These are phyloP conservation scores for Papilio protenor DNA, from an alignment of 2,888 invertebrate genomes.

Conservation along the genomic window DNA sequence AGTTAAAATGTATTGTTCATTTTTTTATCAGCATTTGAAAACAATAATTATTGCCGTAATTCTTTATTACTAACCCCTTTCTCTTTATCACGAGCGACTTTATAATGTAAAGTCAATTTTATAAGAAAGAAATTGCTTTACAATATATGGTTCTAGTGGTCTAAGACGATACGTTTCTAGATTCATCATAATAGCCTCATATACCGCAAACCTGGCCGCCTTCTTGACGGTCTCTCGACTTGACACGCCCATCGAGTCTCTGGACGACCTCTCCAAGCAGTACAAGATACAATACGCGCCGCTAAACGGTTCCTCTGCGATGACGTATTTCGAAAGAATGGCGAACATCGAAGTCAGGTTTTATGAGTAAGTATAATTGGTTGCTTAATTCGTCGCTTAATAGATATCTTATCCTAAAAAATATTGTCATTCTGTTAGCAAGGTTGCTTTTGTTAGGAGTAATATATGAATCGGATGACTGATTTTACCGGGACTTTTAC, in stretches of 20 bases:
- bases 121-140: too few species aligned
- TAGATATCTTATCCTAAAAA: not conserved
- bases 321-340: constrained; percentile 98
- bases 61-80: too few species aligned
- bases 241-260: constrained; percentile 95
- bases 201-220: constrained; percentile 98
- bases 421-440: too few species aligned
- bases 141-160: too few species aligned
- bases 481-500: too few species aligned
- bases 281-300: constrained; percentile 99
- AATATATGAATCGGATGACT: not conserved
- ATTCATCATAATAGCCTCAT: constrained; percentile 99
- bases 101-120: too few species aligned
- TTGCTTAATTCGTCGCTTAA: not conserved
- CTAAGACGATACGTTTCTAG: constrained; percentile 56
- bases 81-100: too few species aligned
- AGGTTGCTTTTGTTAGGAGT: not conserved
- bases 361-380: constrained; percentile 90
- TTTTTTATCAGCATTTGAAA: too few species aligned
- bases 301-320: constrained; percentile 92
- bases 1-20: too few species aligned
- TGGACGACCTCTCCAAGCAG: constrained; percentile 97
- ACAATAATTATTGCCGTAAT: too few species aligned
- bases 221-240: constrained; percentile 97
- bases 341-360: constrained; percentile 96